Percentiles rank a stretch among this genome's conserved stretches.
Evolutionary conservation across 2,888 invertebrate species (phyloP).

Genomic region (Diplazon laetatorius): DNA sequence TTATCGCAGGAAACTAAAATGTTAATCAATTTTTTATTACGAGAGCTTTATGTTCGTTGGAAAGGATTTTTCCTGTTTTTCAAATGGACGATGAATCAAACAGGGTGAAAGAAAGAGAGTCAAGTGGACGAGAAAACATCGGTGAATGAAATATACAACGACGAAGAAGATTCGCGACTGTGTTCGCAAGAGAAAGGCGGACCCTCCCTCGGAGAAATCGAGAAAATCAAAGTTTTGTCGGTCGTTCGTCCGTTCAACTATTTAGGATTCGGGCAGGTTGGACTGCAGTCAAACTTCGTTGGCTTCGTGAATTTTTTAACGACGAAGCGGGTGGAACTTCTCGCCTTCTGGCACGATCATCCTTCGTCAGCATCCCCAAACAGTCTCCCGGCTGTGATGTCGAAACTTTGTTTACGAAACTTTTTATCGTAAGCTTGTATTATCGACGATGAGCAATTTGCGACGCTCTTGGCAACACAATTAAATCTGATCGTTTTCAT

Average conservation of each 20-base stretch:
- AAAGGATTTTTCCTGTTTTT: too few relatives aligned
- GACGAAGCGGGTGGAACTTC: slow-evolving; percentile 45
- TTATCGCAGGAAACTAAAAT: too few relatives aligned
- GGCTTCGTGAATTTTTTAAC: slow-evolving; percentile 60
- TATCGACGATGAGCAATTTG: slow-evolving; percentile 47
- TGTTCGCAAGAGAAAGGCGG: not conserved
- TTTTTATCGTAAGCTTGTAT: slow-evolving; percentile 39
- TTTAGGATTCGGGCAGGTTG: slow-evolving; percentile 43
- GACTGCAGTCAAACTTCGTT: slow-evolving; percentile 46
- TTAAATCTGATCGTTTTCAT: slow-evolving; percentile 4
- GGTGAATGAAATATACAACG: slow-evolving; percentile 25
- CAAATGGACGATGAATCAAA: too few relatives aligned
- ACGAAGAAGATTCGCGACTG: not conserved
- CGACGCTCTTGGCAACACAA: slow-evolving; percentile 2
- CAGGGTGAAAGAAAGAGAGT: too few relatives aligned
- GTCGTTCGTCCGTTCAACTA: slow-evolving; percentile 44
- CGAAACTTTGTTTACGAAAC: slow-evolving; percentile 57
- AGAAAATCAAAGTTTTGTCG: slow-evolving; percentile 55
- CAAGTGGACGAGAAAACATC: slow-evolving; percentile 14
- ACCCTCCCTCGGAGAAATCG: slow-evolving; percentile 27
- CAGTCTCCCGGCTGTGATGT: not conserved
- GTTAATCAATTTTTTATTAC: too few relatives aligned
- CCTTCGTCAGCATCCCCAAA: slow-evolving; percentile 23
- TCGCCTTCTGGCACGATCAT: slow-evolving; percentile 22
- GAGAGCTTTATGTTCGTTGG: too few relatives aligned